A percentile compares a stretch with the other conserved stretches of the same genome.
These are phyloP conservation scores for Tyto alba DNA, from an alignment of 2,113 vertebrate genomes.

Conservation along the genomic window DNA sequence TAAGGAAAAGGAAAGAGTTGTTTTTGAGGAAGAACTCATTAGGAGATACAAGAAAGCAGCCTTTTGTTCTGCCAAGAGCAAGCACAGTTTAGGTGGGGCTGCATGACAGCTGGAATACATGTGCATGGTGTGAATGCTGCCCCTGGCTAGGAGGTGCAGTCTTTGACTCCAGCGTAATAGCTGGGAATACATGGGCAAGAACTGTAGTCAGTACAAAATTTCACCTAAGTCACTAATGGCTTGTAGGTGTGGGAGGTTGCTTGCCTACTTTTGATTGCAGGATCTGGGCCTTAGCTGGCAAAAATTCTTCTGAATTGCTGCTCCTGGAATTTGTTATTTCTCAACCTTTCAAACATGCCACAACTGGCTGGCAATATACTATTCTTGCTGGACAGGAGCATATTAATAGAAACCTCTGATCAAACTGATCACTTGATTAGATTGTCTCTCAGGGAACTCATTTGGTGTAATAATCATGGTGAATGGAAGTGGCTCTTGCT, in stretches of 20 bases:
- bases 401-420: background rate
- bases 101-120: background rate
- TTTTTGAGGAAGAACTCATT: background rate
- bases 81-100: background rate
- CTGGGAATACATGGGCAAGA: background rate
- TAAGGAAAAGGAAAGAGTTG: background rate
- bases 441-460: background rate
- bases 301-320: background rate
- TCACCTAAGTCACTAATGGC: background rate
- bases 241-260: background rate
- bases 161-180: background rate
- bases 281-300: background rate
- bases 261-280: background rate
- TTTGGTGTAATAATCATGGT: background rate
- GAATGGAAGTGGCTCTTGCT: background rate
- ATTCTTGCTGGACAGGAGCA: background rate
- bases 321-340: conserved; percentile 8
- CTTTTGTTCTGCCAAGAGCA: background rate
- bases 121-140: background rate
- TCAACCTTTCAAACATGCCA: background rate
- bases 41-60: background rate
- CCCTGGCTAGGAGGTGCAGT: background rate
- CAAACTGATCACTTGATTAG: background rate
- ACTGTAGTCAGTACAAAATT: background rate
- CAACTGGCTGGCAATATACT: background rate